A percentile compares a stretch with the other conserved stretches of the same genome.
These are phyloP conservation scores for Catocala fraxini DNA, from an alignment of 2,888 invertebrate species.

Conservation along the genomic window DNA sequence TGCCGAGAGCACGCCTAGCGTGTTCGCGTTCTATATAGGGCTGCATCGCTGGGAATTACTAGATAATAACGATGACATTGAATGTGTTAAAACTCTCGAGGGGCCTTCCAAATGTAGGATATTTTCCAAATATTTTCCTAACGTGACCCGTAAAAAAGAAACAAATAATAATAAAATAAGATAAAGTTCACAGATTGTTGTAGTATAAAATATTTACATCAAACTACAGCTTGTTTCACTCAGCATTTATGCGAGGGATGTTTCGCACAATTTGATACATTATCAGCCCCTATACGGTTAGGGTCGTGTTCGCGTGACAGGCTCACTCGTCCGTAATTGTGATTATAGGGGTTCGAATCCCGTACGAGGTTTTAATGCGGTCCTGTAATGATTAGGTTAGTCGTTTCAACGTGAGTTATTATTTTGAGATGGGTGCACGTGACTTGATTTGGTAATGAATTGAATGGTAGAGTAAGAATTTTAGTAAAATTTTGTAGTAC, in stretches of 20 bases:
- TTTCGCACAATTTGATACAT: slow-evolving; percentile 37
- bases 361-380: slow-evolving; percentile 25
- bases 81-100: too few relatives aligned
- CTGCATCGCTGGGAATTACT: too few relatives aligned
- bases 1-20: too few relatives aligned
- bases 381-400: slow-evolving; percentile 27
- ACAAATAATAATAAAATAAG: too few relatives aligned
- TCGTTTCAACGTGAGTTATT: slow-evolving; percentile 11
- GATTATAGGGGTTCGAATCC: slow-evolving; percentile 37
- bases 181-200: too few relatives aligned
- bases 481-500: neutral
- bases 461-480: neutral
- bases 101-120: too few relatives aligned
- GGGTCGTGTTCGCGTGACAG: slow-evolving; percentile 41
- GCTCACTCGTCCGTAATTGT: slow-evolving; percentile 50
- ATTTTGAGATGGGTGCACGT: slow-evolving; percentile 8
- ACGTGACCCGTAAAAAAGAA: too few relatives aligned
- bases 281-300: slow-evolving; percentile 32
- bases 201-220: neutral
- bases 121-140: too few relatives aligned
- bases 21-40: too few relatives aligned
- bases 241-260: slow-evolving; percentile 20
- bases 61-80: too few relatives aligned
- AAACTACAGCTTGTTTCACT: slow-evolving; percentile 17
- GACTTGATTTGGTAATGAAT: neutral